A percentile compares a stretch with the other conserved stretches of the same genome.
These are phyloP conservation scores for Prenolepis imparis DNA, from an alignment of 2,888 invertebrate species.

Conservation along the genomic window DNA sequence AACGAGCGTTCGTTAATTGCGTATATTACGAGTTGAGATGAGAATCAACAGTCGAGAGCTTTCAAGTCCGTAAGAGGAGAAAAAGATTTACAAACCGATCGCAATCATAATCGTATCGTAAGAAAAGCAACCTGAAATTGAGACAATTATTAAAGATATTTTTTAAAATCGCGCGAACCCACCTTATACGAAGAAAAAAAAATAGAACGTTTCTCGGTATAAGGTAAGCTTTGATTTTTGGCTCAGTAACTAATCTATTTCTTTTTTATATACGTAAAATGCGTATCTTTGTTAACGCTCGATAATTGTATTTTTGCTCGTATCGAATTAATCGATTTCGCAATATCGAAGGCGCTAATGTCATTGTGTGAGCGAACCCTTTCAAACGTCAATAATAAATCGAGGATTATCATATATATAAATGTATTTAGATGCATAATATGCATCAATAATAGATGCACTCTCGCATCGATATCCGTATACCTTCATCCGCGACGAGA, in stretches of 20 bases:
- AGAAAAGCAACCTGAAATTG: not conserved
- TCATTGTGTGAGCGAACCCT: not conserved
- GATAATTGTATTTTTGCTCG: slow-evolving; percentile 18
- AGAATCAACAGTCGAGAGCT: slow-evolving; percentile 39
- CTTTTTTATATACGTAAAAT: slow-evolving; percentile 40
- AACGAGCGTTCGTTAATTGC: slow-evolving; percentile 48
- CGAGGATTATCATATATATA: slow-evolving; percentile 3
- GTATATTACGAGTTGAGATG: slow-evolving; percentile 1
- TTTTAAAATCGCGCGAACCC: slow-evolving; percentile 51
- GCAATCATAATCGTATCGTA: not conserved
- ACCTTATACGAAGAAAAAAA: slow-evolving; percentile 43
- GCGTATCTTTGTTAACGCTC: slow-evolving; percentile 55
- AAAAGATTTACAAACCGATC: not conserved
- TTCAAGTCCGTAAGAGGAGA: not conserved
- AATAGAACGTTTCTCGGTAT: slow-evolving; percentile 10
- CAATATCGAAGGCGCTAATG: slow-evolving; percentile 19
- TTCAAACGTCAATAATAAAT: slow-evolving; percentile 1
- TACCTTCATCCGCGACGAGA: slow-evolving; percentile 38
- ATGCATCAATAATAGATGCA: not conserved
- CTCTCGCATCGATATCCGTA: slow-evolving; percentile 41
- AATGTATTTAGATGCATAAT: not conserved
- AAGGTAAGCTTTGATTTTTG: slow-evolving; percentile 62
- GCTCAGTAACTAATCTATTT: slow-evolving; percentile 43
- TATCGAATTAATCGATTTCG: slow-evolving; percentile 6
- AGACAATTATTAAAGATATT: slow-evolving; percentile 57